Evolutionary conservation across 1,140 invertebrate genomes (phyloP).

Genomic region (Penaeus indicus): DNA sequence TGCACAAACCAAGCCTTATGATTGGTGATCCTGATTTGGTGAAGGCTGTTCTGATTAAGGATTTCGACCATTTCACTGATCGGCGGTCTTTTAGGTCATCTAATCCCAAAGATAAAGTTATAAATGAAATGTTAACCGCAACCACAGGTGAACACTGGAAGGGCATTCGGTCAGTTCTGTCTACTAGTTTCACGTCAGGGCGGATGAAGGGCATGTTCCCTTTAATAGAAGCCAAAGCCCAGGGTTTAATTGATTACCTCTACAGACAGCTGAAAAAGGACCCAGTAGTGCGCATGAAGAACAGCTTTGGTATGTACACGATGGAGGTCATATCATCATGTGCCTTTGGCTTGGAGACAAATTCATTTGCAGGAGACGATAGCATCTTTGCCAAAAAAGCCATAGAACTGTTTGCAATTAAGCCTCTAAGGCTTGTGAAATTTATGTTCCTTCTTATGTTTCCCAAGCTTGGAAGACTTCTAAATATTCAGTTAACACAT

Average conservation of each 20-base stretch:
- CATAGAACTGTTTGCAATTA: constrained; percentile 22
- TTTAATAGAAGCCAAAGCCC: constrained; percentile 39
- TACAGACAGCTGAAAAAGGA: constrained; percentile 28
- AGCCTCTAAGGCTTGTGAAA: constrained; percentile 9
- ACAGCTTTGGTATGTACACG: constrained; percentile 69
- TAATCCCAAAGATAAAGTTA: constrained; percentile 15
- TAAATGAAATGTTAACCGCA: constrained; percentile 33
- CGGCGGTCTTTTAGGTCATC: neutral
- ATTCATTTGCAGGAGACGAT: constrained; percentile 54
- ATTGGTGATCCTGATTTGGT: constrained; percentile 76
- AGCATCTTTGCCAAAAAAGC: constrained; percentile 64
- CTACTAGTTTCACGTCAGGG: constrained; percentile 66
- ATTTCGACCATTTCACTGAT: constrained; percentile 76
- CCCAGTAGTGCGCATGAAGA: constrained; percentile 50
- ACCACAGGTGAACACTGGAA: constrained; percentile 63
- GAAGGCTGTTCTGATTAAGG: constrained; percentile 75
- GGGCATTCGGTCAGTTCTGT: constrained; percentile 54
- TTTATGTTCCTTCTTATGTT: neutral
- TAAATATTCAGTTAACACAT: constrained; percentile 9
- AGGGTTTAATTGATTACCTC: constrained; percentile 36
- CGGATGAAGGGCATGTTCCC: constrained; percentile 64
- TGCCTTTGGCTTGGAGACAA: constrained; percentile 72
- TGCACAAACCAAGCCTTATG: constrained; percentile 72
- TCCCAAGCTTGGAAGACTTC: constrained; percentile 31
- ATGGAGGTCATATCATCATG: constrained; percentile 73